Base-by-base conservation (phyloP, 2,797 vertebrate species). In the Brachyrhaphis roseni region DNA sequence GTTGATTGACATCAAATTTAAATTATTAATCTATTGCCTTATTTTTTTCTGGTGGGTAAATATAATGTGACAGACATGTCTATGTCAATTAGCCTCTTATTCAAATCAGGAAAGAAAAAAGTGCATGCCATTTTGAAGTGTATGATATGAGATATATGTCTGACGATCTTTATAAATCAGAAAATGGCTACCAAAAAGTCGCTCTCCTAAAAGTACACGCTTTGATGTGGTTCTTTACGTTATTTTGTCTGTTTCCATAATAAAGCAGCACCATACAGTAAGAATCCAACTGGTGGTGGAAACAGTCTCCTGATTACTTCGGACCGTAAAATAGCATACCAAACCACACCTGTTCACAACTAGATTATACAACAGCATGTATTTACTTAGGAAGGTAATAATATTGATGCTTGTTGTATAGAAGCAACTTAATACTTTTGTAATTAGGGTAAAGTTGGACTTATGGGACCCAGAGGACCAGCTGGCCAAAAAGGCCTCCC, bases 401-500 rank as follows among this genome's bases (percentile, higher is more conserved):
- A 34, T 20, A 51, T 51, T 51, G 47, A 73, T 49, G 28, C 34
- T 12, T 45, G 8, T 53, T 74, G 28, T 79, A 8, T 66, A 75
- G 7, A 18, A 45, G 39, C 0, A 41, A 18, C 66, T 62, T 31
- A 47, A n/a, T 80, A 2, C 36, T 86, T 49, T 73, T 89, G 70
- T 91, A 31, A 94, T 88, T 49, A 96, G 96, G 96, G 95, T 28
- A 84, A 70, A 73, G 5, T 55, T 1, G 95, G 95, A 79, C 59
- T 82, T 23, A 90, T 26, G 36, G 95, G 95, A 80, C 53, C 75
- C 23, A 1, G 79, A 16, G 96, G 95, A 12, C 78, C 83, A 26
- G 26, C 43, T 20, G 94, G 94, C 72, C 78, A 73, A 55, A 95
- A 92, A 87, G 94, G 94, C 66, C 53, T 34, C 15, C 43, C 79